A percentile compares a stretch with the other conserved stretches of the same genome.
phyloP scores from a whole-genome alignment of 2,888 invertebrate genomes.

The Sphaerophoria taeniata region DNA sequence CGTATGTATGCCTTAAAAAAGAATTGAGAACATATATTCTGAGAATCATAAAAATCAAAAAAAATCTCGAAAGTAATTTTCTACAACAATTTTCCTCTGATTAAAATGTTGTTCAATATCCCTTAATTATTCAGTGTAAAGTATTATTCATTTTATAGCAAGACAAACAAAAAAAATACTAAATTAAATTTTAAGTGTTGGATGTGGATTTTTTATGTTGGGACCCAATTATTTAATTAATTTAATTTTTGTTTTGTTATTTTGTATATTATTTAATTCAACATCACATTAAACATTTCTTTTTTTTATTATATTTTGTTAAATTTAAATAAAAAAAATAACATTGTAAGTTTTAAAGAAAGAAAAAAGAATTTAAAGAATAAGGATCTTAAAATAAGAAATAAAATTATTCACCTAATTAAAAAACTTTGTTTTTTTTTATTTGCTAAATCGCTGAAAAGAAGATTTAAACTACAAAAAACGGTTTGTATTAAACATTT shows the following conservation, averaged over 20 bases:
- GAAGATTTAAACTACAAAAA: not conserved
- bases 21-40: constrained; percentile 47
- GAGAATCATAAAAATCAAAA: constrained; percentile 51
- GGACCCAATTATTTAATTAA: constrained; percentile 50
- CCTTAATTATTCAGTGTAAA: constrained; percentile 58
- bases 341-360: constrained; percentile 23
- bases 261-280: constrained; percentile 64
- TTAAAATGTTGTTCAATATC: not conserved
- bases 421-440: not conserved
- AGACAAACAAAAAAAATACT: constrained; percentile 7
- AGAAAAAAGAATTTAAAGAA: constrained; percentile 22
- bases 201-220: constrained; percentile 65
- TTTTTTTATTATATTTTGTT: constrained; percentile 41
- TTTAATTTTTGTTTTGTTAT: constrained; percentile 61
- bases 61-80: constrained; percentile 40
- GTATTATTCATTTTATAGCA: constrained; percentile 64
- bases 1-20: constrained; percentile 31
- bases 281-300: constrained; percentile 65
- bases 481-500: not conserved
- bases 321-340: constrained; percentile 49
- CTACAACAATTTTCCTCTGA: not conserved
- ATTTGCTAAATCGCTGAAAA: too few species aligned
- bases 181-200: constrained; percentile 57
- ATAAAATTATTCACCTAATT: constrained; percentile 23
- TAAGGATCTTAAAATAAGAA: constrained; percentile 51